Evolutionary conservation across 35 echinoderm and acorn worm genomes (phyloP), one percentile per base, ranked within the genome.

Genomic region (Eucidaris tribuloides): DNA sequence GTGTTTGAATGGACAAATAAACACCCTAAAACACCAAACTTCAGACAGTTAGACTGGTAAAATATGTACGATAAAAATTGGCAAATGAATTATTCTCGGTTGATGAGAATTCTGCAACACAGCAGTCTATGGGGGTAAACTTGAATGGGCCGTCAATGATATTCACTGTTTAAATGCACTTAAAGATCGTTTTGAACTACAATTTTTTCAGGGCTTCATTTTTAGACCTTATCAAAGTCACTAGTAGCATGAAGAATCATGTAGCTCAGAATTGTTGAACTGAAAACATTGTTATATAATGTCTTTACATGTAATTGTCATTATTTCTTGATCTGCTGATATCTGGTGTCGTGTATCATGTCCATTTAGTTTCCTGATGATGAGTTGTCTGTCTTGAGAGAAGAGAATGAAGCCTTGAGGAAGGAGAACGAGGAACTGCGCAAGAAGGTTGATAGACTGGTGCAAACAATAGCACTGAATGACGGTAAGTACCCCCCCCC

Each of bases 381-480:
- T 74, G 68, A 74, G 68, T 40, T 74, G 15, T 1, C 68, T 2
- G 68, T 74, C 0, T 32, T 74, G 34, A 38, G 68, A 7, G 68
- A 74, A 23, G 68, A 74, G 18, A 74, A 74, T 17, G 68, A 74
- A 9, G 68, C 38, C 44, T 36, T 74, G 29, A 74, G 68, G 30
- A 74, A 74, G 37, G 68, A 74, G 34, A 74, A 74, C 68, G 25
- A 22, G 29, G 68, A 74, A 44, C 20, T 74, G 9, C 68, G 68
- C n/a, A 74, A 74, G 35, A 74, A 74, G 68, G 68, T 74, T 2
- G 68, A 74, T 9, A 38, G 68, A 38, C 40, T 74, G 2, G 68
- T 74, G 68, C 35, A 74, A 74, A 74, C 68, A 22, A 74, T 74
- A 17, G 68, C 68, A 19, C 68, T 74, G 35, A 74, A 74, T 42